Evolutionary conservation across 2,113 vertebrate genomes (phyloP).

Genomic region (Pseudopipra pipra): DNA sequence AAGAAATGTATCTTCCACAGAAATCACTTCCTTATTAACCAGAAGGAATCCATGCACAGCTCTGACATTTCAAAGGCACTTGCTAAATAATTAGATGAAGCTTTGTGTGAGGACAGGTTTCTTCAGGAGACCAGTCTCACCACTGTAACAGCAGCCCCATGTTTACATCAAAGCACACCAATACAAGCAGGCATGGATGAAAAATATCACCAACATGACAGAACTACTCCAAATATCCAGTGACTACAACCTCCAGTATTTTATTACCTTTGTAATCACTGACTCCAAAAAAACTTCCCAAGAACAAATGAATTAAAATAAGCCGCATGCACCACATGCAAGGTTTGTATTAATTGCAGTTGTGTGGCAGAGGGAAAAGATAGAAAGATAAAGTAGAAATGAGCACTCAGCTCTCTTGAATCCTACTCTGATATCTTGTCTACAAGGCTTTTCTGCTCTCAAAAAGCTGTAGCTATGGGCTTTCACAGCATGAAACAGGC

Average conservation of each 20-base stretch:
- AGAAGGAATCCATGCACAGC: not conserved
- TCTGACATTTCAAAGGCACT: not conserved
- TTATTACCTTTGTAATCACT: not conserved
- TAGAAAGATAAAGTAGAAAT: not conserved
- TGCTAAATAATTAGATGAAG: not conserved
- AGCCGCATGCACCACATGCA: rapidly evolving
- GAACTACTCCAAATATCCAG: not conserved
- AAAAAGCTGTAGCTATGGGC: not conserved
- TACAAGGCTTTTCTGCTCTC: not conserved
- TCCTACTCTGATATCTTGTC: not conserved
- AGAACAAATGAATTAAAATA: not conserved
- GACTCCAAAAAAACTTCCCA: not conserved
- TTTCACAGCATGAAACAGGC: not conserved
- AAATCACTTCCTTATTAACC: not conserved
- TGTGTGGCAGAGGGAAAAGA: not conserved
- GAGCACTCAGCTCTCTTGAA: not conserved
- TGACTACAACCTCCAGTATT: not conserved
- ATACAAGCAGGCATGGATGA: not conserved
- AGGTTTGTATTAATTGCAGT: not conserved
- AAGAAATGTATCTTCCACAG: not conserved
- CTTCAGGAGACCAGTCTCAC: not conserved
- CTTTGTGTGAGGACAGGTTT: not conserved
- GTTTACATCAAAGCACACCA: rapidly evolving
- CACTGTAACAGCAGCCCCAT: not conserved
- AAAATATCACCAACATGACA: not conserved